Percentiles rank a stretch among this genome's conserved stretches.
phyloP scores from a whole-genome alignment of 2,113 vertebrate species.

The Strigops habroptila region DNA sequence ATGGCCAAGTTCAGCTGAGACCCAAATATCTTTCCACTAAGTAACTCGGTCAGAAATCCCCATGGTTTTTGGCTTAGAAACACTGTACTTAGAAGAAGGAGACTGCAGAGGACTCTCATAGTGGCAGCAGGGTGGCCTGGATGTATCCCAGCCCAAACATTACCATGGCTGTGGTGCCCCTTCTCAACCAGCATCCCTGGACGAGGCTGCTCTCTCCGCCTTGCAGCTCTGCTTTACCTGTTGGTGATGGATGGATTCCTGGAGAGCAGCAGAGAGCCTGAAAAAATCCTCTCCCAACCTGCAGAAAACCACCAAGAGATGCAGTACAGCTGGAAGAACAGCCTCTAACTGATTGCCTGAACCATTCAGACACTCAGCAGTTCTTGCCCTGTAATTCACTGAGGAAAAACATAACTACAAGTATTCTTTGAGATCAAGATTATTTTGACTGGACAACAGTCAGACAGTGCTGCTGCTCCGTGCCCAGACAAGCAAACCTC shows the following conservation, averaged over 20 bases:
- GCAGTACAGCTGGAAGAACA: constrained; percentile 35
- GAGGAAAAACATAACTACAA: constrained; percentile 24
- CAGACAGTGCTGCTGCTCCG: background rate
- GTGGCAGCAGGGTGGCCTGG: background rate
- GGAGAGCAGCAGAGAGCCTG: background rate
- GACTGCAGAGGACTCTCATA: background rate
- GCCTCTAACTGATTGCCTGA: background rate
- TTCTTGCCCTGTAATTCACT: background rate
- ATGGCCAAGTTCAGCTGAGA: background rate
- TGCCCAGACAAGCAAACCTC: constrained; percentile 8
- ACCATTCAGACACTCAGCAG: background rate
- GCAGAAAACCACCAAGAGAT: background rate
- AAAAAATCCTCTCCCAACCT: background rate
- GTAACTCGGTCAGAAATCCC: background rate
- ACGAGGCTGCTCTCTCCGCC: background rate
- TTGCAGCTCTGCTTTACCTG: background rate
- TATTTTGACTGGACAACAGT: constrained; percentile 38
- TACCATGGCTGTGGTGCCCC: background rate
- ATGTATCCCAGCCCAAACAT: background rate
- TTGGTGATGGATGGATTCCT: background rate
- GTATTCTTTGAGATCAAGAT: constrained; percentile 23
- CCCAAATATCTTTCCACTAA: background rate
- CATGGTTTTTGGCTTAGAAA: background rate
- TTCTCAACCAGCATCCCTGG: background rate
- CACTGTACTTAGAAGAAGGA: background rate